These are phyloP conservation scores for Melanostoma scalare DNA, from an alignment of 2,888 invertebrate genomes.

Conservation along the genomic window DNA sequence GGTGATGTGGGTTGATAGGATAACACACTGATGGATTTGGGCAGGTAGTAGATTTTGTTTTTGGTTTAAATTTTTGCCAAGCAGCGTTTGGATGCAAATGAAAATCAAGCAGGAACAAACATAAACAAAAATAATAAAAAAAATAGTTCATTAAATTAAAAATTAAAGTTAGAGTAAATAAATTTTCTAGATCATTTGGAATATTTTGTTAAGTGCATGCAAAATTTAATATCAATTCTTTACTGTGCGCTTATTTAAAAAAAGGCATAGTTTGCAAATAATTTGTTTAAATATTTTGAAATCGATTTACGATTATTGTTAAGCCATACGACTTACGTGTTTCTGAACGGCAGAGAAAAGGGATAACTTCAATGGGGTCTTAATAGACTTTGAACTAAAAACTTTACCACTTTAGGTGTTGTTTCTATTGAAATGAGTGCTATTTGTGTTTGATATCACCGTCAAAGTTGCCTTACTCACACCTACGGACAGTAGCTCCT, in stretches of 20 bases:
- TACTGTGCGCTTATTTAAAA: slow-evolving; percentile 21
- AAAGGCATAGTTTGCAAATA: slow-evolving; percentile 7
- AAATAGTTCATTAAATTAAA: slow-evolving; percentile 8
- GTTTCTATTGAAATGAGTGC: too few species aligned
- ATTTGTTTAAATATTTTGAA: neutral
- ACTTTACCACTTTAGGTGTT: too few species aligned
- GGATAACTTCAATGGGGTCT: too few species aligned
- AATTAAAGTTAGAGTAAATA: neutral
- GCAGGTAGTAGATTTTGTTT: neutral
- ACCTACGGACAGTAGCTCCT: too few species aligned
- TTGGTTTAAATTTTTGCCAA: slow-evolving; percentile 26
- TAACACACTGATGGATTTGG: slow-evolving; percentile 77
- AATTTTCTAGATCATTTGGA: too few species aligned
- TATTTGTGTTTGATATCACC: too few species aligned
- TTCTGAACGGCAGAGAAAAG: too few species aligned
- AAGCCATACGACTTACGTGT: too few species aligned
- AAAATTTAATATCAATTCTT: too few species aligned
- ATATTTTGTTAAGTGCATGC: too few species aligned
- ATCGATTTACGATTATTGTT: neutral
- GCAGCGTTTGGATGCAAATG: slow-evolving; percentile 31
- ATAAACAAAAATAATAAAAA: slow-evolving; percentile 49
- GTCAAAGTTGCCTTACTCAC: too few species aligned
- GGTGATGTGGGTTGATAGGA: slow-evolving; percentile 79
- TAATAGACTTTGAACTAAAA: too few species aligned
- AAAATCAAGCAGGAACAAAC: slow-evolving; percentile 61